phyloP scores from a whole-genome alignment of 2,797 vertebrate genomes.

The Micropoecilia bifurca region DNA sequence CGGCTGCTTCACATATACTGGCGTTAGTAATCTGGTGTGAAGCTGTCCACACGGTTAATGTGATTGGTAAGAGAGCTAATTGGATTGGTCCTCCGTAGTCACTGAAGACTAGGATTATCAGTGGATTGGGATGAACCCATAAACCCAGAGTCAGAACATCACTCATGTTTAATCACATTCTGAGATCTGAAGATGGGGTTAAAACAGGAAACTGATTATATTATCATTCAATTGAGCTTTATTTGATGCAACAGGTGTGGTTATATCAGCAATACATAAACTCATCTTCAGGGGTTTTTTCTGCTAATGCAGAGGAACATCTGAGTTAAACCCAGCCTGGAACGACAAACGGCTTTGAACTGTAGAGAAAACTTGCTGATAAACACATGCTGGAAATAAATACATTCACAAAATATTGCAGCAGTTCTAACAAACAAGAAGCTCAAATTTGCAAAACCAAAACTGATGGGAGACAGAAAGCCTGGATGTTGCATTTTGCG shows the following conservation, averaged over 20 bases:
- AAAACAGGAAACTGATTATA: not conserved
- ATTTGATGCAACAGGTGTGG: constrained; percentile 58
- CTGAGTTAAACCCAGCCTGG: constrained; percentile 18
- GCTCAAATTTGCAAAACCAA: not conserved
- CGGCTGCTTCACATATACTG: constrained; percentile 49
- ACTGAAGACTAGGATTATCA: constrained; percentile 65
- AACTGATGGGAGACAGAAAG: not conserved
- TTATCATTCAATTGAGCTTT: constrained; percentile 42
- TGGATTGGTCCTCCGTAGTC: constrained; percentile 21
- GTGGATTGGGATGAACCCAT: constrained; percentile 38
- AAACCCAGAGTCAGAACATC: not conserved
- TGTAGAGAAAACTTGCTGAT: not conserved
- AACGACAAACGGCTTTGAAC: constrained; percentile 25
- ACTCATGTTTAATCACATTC: not conserved
- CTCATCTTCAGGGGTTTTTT: constrained; percentile 20
- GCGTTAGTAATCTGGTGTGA: not conserved
- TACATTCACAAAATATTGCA: constrained; percentile 60
- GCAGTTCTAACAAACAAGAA: not conserved
- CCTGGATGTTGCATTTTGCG: not conserved
- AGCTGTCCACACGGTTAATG: constrained; percentile 52
- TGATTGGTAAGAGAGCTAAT: constrained; percentile 39
- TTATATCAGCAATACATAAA: constrained; percentile 53
- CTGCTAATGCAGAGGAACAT: not conserved
- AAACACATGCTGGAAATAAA: constrained; percentile 61
- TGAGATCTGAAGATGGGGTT: not conserved